Percentiles rank a stretch among this genome's conserved stretches.
These are phyloP conservation scores for Coenonympha glycerion DNA, from an alignment of 2,888 invertebrate genomes.

Conservation along the genomic window DNA sequence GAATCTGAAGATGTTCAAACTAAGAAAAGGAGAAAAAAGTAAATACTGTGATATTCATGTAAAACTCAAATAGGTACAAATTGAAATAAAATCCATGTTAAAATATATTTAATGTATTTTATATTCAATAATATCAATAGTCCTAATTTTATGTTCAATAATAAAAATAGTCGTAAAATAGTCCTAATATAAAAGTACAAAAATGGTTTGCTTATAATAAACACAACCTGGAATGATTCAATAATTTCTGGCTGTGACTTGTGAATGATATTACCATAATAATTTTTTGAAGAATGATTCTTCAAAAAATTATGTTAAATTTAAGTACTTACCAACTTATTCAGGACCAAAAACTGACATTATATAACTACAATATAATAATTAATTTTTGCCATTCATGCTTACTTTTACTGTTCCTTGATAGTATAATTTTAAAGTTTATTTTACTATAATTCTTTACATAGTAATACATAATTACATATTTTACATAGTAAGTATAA, in stretches of 20 bases:
- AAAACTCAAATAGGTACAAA: constrained; percentile 30
- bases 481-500: no score
- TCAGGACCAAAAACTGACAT: no score
- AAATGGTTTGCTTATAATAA: constrained; percentile 2
- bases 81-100: not conserved
- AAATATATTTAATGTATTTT: not conserved
- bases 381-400: no score
- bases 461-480: no score
- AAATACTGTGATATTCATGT: constrained; percentile 7
- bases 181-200: constrained; percentile 10
- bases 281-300: no score
- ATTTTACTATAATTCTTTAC: no score
- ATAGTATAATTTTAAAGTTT: no score
- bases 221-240: constrained; percentile 24
- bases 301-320: no score
- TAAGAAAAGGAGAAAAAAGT: constrained; percentile 48
- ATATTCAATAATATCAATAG: constrained; percentile 7
- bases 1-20: constrained; percentile 28
- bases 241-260: not conserved
- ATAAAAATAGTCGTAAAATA: constrained; percentile 3
- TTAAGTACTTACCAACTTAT: not conserved
- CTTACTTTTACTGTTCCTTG: no score
- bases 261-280: no score
- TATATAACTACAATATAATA: no score
- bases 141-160: constrained; percentile 5